Evolutionary conservation across 1,140 invertebrate genomes (phyloP).

Genomic region (Zaprionus tsacasi): DNA sequence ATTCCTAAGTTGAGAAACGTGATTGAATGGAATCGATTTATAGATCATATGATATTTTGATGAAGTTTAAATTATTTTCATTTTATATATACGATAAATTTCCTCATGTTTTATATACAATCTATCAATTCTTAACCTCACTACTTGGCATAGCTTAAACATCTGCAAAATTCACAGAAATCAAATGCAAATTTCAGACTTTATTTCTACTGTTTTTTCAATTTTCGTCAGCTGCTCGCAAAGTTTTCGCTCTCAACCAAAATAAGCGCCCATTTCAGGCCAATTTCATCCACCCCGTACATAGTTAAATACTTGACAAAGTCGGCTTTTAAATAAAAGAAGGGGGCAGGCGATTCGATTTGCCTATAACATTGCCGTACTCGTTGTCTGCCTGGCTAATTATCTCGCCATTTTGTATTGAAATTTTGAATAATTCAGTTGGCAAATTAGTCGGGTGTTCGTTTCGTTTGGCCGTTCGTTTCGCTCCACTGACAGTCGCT

Average conservation of each 20-base stretch:
- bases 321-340: constrained; percentile 18
- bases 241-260: constrained; percentile 34
- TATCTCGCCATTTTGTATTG: constrained; percentile 74
- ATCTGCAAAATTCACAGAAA: constrained; percentile 12
- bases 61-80: too few species aligned
- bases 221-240: constrained; percentile 46
- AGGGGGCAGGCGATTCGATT: neutral
- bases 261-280: constrained; percentile 35
- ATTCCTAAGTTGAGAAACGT: neutral
- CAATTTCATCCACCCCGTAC: constrained; percentile 23
- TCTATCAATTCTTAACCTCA: too few species aligned
- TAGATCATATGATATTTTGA: neutral
- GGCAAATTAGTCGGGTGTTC: constrained; percentile 52
- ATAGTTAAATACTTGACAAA: constrained; percentile 52
- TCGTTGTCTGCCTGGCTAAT: constrained; percentile 45
- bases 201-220: neutral
- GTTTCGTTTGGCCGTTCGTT: constrained; percentile 20
- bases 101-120: too few species aligned
- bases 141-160: too few species aligned
- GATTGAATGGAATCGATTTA: neutral
- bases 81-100: too few species aligned
- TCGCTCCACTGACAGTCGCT: constrained; percentile 20
- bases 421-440: constrained; percentile 72
- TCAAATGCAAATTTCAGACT: constrained; percentile 2
- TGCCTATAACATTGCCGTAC: neutral